Evolutionary conservation across 2,113 vertebrate genomes (phyloP), one percentile per base, ranked within the genome.

Genomic region (Crotalus horridus): DNA sequence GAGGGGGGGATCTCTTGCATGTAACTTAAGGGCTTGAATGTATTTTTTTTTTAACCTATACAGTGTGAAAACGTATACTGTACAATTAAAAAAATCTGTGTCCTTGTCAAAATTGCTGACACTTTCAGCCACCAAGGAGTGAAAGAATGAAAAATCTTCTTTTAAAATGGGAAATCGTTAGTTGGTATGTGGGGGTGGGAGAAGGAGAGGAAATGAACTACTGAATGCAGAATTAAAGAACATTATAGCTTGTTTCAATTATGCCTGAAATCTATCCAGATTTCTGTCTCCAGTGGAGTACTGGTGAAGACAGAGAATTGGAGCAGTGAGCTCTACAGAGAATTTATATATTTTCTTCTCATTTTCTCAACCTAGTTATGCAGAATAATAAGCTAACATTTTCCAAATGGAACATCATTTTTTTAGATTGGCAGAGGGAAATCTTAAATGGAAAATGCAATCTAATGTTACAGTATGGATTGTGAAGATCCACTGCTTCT

Each of bases 241-340:
- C 33, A 69, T 69, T 69, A 33, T 43, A 24, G 48, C 90, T 91
- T 56, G 33, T 59, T 91, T 59, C 81, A 59, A 11, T 59, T 85
- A 24, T 56, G 29, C 51, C 48, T 69, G 74, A 81, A 81, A 81
- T 81, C 39, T 20, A 53, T 33, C 61, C 51, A 54, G 89, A 90
- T 48, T 59, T 59, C 39, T 48, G 24, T 43, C 56, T 89, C 33
- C 56, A 61, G 15, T 89, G 88, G 43, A 91, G 54, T 20, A 33
- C 17, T 51, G 29, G 43, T 81, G 39, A 12, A 58, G 87, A 64
- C 55, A 87, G 17, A 59, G 29, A 53, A 85, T 21, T 87, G 96
- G 91, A 51, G 54, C 97, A 97, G 96, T 96, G 96, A 97, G 51
- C 95, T 95, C 96, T 93, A 95, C 26, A 2, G 95, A 96, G 89